A percentile compares a stretch with the other conserved stretches of the same genome.
These are phyloP conservation scores for Incurvaria masculella DNA, from an alignment of 2,888 invertebrate genomes.

Conservation along the genomic window DNA sequence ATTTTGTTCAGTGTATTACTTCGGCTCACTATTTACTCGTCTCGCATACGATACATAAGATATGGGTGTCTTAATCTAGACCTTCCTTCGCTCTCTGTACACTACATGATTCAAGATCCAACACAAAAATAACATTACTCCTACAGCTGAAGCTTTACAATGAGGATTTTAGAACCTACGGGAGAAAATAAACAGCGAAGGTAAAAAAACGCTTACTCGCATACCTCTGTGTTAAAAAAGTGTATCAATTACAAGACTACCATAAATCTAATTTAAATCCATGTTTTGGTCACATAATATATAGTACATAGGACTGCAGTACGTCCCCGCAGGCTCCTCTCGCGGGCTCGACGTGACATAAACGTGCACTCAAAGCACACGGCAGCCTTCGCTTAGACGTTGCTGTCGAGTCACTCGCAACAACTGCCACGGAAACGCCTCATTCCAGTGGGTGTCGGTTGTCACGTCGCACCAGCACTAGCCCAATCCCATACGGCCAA, in stretches of 20 bases:
- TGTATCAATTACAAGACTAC: neutral
- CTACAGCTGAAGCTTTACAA: neutral
- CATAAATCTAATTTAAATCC: neutral
- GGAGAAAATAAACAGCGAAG: neutral
- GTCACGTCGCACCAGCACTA: too few relatives aligned
- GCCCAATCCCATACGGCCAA: too few relatives aligned
- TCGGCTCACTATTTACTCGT: neutral
- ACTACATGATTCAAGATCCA: neutral
- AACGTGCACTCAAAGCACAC: too few relatives aligned
- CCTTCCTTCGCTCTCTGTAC: neutral
- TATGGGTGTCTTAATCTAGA: neutral
- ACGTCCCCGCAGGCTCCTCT: neutral
- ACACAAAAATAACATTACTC: neutral
- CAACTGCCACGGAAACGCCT: too few relatives aligned
- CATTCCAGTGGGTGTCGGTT: too few relatives aligned
- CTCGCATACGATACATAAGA: neutral
- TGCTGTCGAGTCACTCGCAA: too few relatives aligned
- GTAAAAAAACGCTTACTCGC: neutral
- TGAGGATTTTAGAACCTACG: neutral
- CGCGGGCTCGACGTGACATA: too few relatives aligned
- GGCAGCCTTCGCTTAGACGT: too few relatives aligned
- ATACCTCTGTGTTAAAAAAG: neutral
- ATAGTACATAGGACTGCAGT: neutral
- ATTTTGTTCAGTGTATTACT: neutral
- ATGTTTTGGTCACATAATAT: neutral